Evolutionary conservation across 2,888 invertebrate genomes (phyloP).

Genomic region (Mayetiola destructor): DNA sequence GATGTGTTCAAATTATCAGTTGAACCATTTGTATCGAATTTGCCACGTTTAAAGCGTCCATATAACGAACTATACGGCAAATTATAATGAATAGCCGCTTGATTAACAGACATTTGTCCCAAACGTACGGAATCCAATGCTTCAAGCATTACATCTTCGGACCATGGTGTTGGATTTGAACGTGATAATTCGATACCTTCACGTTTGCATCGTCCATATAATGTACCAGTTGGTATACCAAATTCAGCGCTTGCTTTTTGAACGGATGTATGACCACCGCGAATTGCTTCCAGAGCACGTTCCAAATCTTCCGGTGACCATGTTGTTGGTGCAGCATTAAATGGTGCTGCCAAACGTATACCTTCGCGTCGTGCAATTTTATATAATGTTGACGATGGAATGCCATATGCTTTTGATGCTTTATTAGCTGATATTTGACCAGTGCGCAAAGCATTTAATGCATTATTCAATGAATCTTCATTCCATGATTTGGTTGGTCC

Average conservation of each 20-base stretch:
- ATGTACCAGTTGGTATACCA: slow-evolving; percentile 77
- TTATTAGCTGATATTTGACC: slow-evolving; percentile 81
- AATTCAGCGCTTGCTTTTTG: slow-evolving; percentile 75
- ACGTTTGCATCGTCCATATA: slow-evolving; percentile 76
- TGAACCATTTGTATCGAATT: slow-evolving; percentile 45
- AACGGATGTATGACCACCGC: slow-evolving; percentile 66
- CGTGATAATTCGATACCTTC: slow-evolving; percentile 80
- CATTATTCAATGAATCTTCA: slow-evolving; percentile 66
- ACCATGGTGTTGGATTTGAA: slow-evolving; percentile 85
- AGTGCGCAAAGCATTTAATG: slow-evolving; percentile 65
- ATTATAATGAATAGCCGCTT: slow-evolving; percentile 83
- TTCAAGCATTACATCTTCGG: slow-evolving; percentile 85
- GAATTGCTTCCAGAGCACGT: slow-evolving; percentile 65
- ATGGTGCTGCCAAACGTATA: slow-evolving; percentile 74
- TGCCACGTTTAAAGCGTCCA: slow-evolving; percentile 75
- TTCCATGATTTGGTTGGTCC: slow-evolving; percentile 78
- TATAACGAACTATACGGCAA: slow-evolving; percentile 80
- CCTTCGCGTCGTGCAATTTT: slow-evolving; percentile 83
- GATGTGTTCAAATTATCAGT: slow-evolving; percentile 15
- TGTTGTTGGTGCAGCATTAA: slow-evolving; percentile 77
- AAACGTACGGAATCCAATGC: slow-evolving; percentile 82
- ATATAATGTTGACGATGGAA: slow-evolving; percentile 81
- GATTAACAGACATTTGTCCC: slow-evolving; percentile 87
- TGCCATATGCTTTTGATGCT: slow-evolving; percentile 81
- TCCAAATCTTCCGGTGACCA: slow-evolving; percentile 76